phyloP scores from a whole-genome alignment of 2,888 invertebrate genomes.

The Chaetogeoica ovagalla region DNA sequence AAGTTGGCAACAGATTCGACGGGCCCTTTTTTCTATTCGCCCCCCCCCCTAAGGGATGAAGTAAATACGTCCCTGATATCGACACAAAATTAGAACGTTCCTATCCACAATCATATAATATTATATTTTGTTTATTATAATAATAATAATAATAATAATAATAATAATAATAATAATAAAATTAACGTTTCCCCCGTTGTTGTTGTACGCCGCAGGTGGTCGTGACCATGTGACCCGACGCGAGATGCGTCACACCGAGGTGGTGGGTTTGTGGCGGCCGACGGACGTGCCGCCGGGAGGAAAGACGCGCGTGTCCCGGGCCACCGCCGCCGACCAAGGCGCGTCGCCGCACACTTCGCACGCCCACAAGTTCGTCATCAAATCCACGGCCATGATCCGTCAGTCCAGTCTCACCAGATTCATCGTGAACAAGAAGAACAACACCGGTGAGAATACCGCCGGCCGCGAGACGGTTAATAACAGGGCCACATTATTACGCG shows the following conservation, averaged over 20 bases:
- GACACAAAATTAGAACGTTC: too few species aligned
- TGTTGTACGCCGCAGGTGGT: neutral
- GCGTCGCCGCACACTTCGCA: conserved; percentile 54
- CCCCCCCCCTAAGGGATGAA: too few species aligned
- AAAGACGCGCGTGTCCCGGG: conserved; percentile 44
- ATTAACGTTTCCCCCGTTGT: too few species aligned
- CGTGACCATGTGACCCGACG: conserved; percentile 32
- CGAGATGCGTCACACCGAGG: conserved; percentile 54
- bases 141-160: too few species aligned
- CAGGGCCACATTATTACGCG: too few species aligned
- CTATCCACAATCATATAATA: too few species aligned
- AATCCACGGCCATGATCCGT: conserved; percentile 63
- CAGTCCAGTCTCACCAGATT: conserved; percentile 69
- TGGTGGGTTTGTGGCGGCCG: conserved; percentile 55
- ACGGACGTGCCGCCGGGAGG: conserved; percentile 54
- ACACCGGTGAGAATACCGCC: conserved; percentile 59
- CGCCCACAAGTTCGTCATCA: conserved; percentile 60
- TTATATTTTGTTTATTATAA: too few species aligned
- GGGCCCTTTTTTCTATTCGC: too few species aligned
- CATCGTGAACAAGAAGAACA: conserved; percentile 62
- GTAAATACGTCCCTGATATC: too few species aligned
- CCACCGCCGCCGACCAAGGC: conserved; percentile 32
- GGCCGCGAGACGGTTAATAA: too few species aligned
- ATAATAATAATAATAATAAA: too few species aligned
- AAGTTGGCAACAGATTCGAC: too few species aligned